Percentiles rank a stretch among this genome's conserved stretches.
phyloP scores from a whole-genome alignment of 2,888 invertebrate genomes.

The Leucozona laternaria region DNA sequence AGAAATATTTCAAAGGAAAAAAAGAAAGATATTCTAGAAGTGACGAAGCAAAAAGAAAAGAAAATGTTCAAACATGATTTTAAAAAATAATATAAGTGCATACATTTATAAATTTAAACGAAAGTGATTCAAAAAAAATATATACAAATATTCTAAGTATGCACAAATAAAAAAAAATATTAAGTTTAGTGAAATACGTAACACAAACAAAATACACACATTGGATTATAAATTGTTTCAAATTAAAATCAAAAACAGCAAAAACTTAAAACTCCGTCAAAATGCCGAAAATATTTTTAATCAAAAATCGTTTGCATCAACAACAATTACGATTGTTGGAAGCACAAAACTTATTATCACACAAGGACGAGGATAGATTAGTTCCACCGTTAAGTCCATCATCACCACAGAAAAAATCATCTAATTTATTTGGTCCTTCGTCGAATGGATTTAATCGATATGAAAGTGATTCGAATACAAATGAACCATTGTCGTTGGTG shows the following conservation, averaged over 20 bases:
- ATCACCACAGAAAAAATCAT: slow-evolving; percentile 78
- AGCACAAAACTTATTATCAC: slow-evolving; percentile 91
- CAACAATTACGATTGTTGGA: slow-evolving; percentile 94
- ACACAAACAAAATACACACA: slow-evolving; percentile 77
- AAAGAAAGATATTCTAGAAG: slow-evolving; percentile 30
- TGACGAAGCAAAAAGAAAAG: slow-evolving; percentile 12
- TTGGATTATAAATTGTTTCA: slow-evolving; percentile 78
- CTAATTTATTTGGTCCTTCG: slow-evolving; percentile 65
- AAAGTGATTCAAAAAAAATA: slow-evolving; percentile 67
- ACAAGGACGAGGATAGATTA: slow-evolving; percentile 87
- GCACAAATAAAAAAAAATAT: slow-evolving; percentile 41
- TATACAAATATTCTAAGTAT: slow-evolving; percentile 45
- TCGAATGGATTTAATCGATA: slow-evolving; percentile 55
- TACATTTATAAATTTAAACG: slow-evolving; percentile 70
- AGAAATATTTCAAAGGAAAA: slow-evolving; percentile 41
- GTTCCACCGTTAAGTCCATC: slow-evolving; percentile 86
- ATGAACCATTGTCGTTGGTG: slow-evolving; percentile 87
- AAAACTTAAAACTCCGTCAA: slow-evolving; percentile 58
- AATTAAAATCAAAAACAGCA: slow-evolving; percentile 21
- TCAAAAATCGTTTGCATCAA: slow-evolving; percentile 95
- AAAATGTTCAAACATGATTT: slow-evolving; percentile 69
- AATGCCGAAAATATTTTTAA: slow-evolving; percentile 97
- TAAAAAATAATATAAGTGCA: slow-evolving; percentile 65
- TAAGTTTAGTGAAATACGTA: slow-evolving; percentile 61
- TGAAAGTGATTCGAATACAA: slow-evolving; percentile 63